Percentiles rank a stretch among this genome's conserved stretches.
phyloP scores from a whole-genome alignment of 2,113 vertebrate species.

The Dicaeum eximium region DNA sequence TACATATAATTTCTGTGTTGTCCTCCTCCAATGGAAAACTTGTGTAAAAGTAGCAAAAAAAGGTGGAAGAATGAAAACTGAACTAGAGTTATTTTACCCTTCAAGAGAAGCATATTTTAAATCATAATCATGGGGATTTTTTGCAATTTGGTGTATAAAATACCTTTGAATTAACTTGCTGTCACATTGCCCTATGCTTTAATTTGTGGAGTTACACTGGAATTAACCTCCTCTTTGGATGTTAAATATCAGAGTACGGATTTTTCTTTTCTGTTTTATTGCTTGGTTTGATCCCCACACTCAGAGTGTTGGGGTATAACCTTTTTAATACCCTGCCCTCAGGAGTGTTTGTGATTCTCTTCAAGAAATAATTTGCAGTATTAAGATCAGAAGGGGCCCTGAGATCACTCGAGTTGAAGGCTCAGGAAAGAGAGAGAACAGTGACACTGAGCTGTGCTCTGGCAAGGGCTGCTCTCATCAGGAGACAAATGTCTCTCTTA shows the following conservation, averaged over 20 bases:
- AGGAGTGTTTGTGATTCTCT: background rate
- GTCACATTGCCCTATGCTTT: background rate
- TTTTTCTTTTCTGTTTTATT: background rate
- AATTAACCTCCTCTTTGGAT: background rate
- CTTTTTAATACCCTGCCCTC: background rate
- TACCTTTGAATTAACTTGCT: background rate
- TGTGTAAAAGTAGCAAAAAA: background rate
- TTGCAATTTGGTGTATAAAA: background rate
- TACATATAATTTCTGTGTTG: background rate
- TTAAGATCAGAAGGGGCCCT: background rate
- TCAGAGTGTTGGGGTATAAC: background rate
- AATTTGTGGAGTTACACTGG: background rate
- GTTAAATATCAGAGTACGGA: background rate
- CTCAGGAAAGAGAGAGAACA: background rate
- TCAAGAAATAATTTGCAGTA: background rate
- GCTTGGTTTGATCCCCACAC: background rate
- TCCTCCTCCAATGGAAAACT: background rate
- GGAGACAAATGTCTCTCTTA: background rate
- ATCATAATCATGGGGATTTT: background rate
- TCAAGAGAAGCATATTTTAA: background rate
- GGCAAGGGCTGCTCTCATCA: background rate
- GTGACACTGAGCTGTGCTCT: background rate
- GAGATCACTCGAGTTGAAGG: accelerated
- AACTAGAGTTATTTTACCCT: background rate
- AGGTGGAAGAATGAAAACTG: background rate